Conservation (phyloP, 2,113 vertebrate genomes). For the Proteles cristata region DNA sequence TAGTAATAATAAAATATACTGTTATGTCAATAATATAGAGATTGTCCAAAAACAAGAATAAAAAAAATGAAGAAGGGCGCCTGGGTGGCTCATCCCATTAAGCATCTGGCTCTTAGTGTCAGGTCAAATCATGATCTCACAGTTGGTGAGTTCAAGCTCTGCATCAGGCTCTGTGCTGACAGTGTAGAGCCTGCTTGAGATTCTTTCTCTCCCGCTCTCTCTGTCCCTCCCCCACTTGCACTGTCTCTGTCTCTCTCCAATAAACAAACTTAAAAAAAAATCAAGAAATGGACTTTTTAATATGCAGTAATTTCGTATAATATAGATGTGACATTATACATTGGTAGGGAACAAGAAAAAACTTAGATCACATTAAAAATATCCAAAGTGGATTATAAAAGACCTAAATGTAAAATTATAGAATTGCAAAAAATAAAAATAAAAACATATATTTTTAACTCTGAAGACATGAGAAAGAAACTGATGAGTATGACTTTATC, state of each 20-base stretch:
- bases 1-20: background rate
- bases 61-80: background rate
- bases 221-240: too few species aligned
- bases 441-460: background rate
- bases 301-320: background rate
- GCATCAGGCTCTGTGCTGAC: too few species aligned
- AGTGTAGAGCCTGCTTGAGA: too few species aligned
- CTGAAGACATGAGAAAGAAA: background rate
- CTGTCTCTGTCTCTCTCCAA: too few species aligned
- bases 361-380: background rate
- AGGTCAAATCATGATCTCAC: too few species aligned
- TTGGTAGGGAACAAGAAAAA: background rate
- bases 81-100: too few species aligned
- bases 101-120: too few species aligned
- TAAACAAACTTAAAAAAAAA: background rate
- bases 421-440: background rate
- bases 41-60: background rate
- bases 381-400: background rate
- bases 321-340: background rate
- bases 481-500: background rate
- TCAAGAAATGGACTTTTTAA: background rate
- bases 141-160: too few species aligned
- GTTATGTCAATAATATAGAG: background rate
- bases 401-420: background rate
- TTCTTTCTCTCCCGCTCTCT: too few species aligned